Evolutionary conservation across 2,797 vertebrate genomes (phyloP).

Genomic region (Falco novaeseelandiae): DNA sequence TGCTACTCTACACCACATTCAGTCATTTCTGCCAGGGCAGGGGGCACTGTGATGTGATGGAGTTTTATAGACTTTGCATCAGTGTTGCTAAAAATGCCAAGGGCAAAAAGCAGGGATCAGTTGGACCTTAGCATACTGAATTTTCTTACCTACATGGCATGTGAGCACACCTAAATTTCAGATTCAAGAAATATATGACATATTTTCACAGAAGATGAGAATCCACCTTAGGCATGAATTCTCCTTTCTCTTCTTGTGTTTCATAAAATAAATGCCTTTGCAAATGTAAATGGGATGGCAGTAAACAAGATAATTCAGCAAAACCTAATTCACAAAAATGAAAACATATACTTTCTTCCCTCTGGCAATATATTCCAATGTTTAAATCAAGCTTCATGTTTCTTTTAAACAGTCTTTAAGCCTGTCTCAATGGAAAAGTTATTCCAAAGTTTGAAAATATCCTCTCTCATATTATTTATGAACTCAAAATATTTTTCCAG

Average conservation of each 20-base stretch:
- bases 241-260: background rate
- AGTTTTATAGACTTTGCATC: background rate
- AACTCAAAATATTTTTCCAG: slow-evolving; percentile 62
- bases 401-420: slow-evolving; percentile 61
- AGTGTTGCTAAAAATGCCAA: background rate
- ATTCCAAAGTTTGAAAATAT: slow-evolving; percentile 61
- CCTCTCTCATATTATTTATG: slow-evolving; percentile 53
- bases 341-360: slow-evolving; percentile 3
- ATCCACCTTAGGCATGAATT: background rate
- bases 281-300: background rate
- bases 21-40: background rate
- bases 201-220: background rate
- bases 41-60: background rate
- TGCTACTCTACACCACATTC: background rate
- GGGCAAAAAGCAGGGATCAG: background rate
- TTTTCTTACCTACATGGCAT: background rate
- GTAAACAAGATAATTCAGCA: slow-evolving; percentile 44
- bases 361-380: slow-evolving; percentile 26
- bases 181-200: background rate
- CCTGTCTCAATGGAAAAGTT: slow-evolving; percentile 49
- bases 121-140: background rate
- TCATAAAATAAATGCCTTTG: background rate
- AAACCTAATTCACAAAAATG: slow-evolving; percentile 45
- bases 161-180: background rate
- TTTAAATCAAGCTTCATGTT: slow-evolving; percentile 56